Percentiles rank a stretch among this genome's conserved stretches.
Evolutionary conservation across 2,797 vertebrate genomes (phyloP).

Genomic region (Sebastes diploproa): DNA sequence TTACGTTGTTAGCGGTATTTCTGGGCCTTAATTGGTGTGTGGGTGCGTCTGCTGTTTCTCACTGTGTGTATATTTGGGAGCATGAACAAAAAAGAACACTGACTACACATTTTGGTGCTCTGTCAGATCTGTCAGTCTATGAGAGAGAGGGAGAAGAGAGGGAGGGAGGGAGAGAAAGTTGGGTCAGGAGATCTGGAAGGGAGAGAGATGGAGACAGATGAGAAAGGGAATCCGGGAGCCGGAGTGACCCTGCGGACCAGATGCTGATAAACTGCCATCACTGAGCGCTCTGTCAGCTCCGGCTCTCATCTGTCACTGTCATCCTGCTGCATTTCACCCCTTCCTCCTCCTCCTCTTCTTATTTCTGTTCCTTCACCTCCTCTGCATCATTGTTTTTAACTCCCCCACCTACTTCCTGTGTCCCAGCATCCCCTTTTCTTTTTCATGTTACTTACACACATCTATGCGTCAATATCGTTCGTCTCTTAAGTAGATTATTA

Average conservation of each 20-base stretch:
- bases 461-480: background rate
- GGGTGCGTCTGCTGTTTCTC: background rate
- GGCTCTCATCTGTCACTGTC: slow-evolving; percentile 73
- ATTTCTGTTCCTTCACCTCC: slow-evolving; percentile 9
- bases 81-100: background rate
- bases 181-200: slow-evolving; percentile 38
- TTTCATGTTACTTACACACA: background rate
- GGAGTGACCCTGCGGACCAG: slow-evolving; percentile 69
- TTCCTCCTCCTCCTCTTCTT: background rate
- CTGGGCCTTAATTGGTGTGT: slow-evolving; percentile 41
- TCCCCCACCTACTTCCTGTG: background rate
- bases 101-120: slow-evolving; percentile 8
- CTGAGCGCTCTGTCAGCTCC: slow-evolving; percentile 67
- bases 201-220: slow-evolving; percentile 61
- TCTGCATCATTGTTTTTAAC: background rate
- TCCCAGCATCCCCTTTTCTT: background rate
- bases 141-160: slow-evolving; percentile 19
- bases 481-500: slow-evolving; percentile 15
- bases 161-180: slow-evolving; percentile 13
- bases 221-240: slow-evolving; percentile 53
- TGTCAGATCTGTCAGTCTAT: slow-evolving; percentile 48
- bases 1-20: slow-evolving; percentile 40
- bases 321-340: slow-evolving; percentile 24
- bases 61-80: background rate
- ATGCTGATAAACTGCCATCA: slow-evolving; percentile 74